Evolutionary conservation across 1,140 invertebrate genomes (phyloP).

Genomic region (Zaprionus capensis): DNA sequence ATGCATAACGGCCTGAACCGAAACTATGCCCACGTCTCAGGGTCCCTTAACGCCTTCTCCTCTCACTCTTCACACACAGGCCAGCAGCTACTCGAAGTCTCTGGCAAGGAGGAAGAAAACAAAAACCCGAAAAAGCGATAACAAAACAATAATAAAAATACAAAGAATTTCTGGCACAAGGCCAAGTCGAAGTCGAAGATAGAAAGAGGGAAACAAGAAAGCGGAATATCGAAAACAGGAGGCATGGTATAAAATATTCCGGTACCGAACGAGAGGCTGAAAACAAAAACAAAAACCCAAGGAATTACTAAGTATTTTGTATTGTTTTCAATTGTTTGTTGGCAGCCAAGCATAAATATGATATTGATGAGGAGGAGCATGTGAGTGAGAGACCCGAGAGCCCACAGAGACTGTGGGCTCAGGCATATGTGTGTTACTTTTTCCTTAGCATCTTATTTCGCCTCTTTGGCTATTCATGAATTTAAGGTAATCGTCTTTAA

Average conservation of each 20-base stretch:
- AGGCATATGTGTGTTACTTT: slow-evolving; percentile 9
- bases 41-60: neutral
- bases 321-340: slow-evolving; percentile 80
- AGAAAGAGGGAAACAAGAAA: neutral
- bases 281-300: slow-evolving; percentile 43
- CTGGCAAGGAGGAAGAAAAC: slow-evolving; percentile 57
- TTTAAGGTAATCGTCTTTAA: slow-evolving; percentile 30
- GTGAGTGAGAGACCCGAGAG: neutral
- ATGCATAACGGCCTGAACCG: slow-evolving; percentile 69
- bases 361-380: slow-evolving; percentile 69
- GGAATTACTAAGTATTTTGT: slow-evolving; percentile 78
- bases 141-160: slow-evolving; percentile 53
- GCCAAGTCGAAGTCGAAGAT: slow-evolving; percentile 56
- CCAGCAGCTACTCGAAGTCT: slow-evolving; percentile 34
- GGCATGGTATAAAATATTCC: slow-evolving; percentile 62
- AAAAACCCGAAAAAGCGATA: slow-evolving; percentile 61
- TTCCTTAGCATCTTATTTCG: neutral
- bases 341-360: slow-evolving; percentile 78
- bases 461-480: slow-evolving; percentile 5
- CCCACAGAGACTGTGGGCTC: slow-evolving; percentile 15
- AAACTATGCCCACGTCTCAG: slow-evolving; percentile 47
- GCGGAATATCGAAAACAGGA: slow-evolving; percentile 39
- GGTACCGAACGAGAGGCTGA: slow-evolving; percentile 8
- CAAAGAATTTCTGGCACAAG: slow-evolving; percentile 73
- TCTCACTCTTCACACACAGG: neutral